Conservation (phyloP, 2,888 invertebrate genomes). For the Cryptocephalus moraei region DNA sequence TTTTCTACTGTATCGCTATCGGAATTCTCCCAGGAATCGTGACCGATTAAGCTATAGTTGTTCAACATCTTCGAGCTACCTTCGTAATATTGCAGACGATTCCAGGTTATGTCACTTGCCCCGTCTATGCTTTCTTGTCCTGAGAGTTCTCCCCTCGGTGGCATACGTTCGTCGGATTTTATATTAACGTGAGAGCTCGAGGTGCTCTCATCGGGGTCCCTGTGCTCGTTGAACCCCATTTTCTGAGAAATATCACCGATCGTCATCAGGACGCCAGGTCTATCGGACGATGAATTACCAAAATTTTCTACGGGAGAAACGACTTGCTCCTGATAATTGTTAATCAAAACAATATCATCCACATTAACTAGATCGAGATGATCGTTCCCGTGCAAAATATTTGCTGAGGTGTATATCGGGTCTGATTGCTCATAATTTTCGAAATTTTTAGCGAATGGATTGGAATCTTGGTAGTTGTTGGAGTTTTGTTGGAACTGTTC, state of each 20-base stretch:
- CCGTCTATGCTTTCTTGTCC: conserved; percentile 78
- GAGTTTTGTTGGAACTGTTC: conserved; percentile 3
- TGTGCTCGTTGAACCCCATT: conserved; percentile 17
- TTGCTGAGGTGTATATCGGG: conserved; percentile 25
- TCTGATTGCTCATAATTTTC: conserved; percentile 21
- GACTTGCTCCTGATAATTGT: conserved; percentile 30
- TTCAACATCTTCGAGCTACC: conserved; percentile 39
- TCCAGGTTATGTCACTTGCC: conserved; percentile 68
- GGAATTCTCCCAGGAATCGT: conserved; percentile 58
- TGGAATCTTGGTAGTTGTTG: conserved; percentile 6
- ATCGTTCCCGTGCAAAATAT: conserved; percentile 26
- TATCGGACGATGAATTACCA: conserved; percentile 24
- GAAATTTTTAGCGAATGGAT: conserved; percentile 8
- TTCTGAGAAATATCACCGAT: conserved; percentile 27
- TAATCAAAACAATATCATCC: conserved; percentile 38
- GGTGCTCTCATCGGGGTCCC: conserved; percentile 34
- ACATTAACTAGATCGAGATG: conserved; percentile 41
- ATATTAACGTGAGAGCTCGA: conserved; percentile 63
- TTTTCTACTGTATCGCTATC: conserved; percentile 50
- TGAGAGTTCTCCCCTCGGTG: conserved; percentile 75
- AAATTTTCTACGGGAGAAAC: conserved; percentile 32
- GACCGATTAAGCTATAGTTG: conserved; percentile 55
- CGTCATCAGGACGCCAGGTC: conserved; percentile 31
- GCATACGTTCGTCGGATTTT: conserved; percentile 79
- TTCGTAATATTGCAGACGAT: conserved; percentile 58